Evolutionary conservation across 2,797 vertebrate species (phyloP), one percentile per base, ranked within the genome.

Genomic region (Limnodromus scolopaceus): DNA sequence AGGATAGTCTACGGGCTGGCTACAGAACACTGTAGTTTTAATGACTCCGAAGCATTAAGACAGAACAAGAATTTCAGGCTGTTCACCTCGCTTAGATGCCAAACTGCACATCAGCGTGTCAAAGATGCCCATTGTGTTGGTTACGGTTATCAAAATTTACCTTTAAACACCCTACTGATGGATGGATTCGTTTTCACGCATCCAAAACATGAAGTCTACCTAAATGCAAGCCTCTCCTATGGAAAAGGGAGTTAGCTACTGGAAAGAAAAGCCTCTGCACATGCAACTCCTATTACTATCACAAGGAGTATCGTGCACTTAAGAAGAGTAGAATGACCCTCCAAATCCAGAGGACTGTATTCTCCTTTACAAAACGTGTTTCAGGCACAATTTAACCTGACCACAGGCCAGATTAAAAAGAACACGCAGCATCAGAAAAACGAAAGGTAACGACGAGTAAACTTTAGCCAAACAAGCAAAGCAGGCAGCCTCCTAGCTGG

Each of bases 241-340:
- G 45, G 63, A 94, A 97, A 97, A 91, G 36, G 82, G 54, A 72
- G 66, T 93, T 91, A 90, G 58, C 38, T 93, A 93, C 14, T 83
- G 77, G 89, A 95, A 94, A 74, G 89, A 95, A 96, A 89, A 74
- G 60, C 77, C 86, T 81, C 77, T 95, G 96, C 92, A 95, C 91
- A 96, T 96, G 93, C 95, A 87, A 97, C 94, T 93, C 96, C 96
- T 55, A 92, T 82, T 79, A 82, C 80, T 69, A 77, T 60, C 63
- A 91, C 57, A 64, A 88, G 92, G 92, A 81, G 92, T 79, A 92
- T 95, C 71, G 65, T 94, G 94, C 93, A 85, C 28, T 77, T 79
- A 38, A 48, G 20, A 65, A 88, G 64, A 96, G 74, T 6, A 95
- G 53, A 94, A 87, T 16, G 48, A 74, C 55, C 43, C 49, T 87